Evolutionary conservation across 2,888 invertebrate genomes (phyloP).

Genomic region (Nymphalis c-album): DNA sequence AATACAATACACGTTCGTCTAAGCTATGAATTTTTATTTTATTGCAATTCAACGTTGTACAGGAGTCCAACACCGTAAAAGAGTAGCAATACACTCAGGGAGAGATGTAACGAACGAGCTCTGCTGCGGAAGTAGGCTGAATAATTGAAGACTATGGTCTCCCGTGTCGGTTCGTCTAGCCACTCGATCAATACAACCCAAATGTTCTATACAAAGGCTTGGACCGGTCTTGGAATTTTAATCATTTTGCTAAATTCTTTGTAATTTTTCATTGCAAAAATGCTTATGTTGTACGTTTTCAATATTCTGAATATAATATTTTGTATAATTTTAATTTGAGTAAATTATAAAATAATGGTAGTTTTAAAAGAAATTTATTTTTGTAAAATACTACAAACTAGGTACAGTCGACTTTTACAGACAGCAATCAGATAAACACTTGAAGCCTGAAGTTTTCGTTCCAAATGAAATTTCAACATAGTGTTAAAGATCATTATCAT

Average conservation of each 20-base stretch:
- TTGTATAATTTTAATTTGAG: too few species aligned
- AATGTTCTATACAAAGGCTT: conserved; percentile 38
- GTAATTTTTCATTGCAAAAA: background rate
- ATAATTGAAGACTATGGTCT: conserved; percentile 70
- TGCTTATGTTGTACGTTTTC: background rate
- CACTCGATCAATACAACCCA: conserved; percentile 56
- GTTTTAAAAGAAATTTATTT: background rate
- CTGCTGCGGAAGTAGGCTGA: conserved; percentile 55
- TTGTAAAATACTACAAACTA: conserved; percentile 24
- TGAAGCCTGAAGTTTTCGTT: conserved; percentile 51
- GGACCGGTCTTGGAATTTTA: conserved; percentile 20
- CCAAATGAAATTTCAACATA: conserved; percentile 51
- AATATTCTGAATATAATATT: too few species aligned
- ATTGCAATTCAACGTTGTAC: conserved; percentile 34
- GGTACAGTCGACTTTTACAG: conserved; percentile 18
- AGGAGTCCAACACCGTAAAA: conserved; percentile 51
- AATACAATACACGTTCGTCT: conserved; percentile 13
- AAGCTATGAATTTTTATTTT: conserved; percentile 36
- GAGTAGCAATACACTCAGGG: conserved; percentile 56
- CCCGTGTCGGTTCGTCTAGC: conserved; percentile 59
- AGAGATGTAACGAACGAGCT: conserved; percentile 48
- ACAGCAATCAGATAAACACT: conserved; percentile 50
- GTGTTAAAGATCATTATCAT: conserved; percentile 51
- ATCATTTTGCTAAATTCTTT: conserved; percentile 1
- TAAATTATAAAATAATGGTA: too few species aligned